Evolutionary conservation across 2,113 vertebrate species (phyloP).

Genomic region (Mormyrus iriodes): DNA sequence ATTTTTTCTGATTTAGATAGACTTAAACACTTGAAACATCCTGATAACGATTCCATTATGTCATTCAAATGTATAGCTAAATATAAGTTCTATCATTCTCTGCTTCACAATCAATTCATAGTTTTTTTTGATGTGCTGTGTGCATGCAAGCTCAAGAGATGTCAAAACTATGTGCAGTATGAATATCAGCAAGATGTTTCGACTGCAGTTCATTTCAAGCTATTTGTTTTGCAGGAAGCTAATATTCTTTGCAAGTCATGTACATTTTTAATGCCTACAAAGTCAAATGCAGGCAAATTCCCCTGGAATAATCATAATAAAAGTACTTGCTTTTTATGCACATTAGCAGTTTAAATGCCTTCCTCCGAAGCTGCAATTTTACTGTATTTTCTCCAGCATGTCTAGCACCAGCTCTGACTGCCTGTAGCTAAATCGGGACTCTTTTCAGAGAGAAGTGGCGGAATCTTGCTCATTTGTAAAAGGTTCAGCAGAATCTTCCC

Average conservation of each 20-base stretch:
- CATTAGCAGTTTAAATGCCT: background rate
- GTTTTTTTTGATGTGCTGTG: background rate
- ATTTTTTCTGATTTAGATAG: background rate
- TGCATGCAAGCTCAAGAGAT: background rate
- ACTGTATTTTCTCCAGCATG: background rate
- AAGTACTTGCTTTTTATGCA: background rate
- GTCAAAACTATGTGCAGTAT: background rate
- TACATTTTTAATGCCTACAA: background rate
- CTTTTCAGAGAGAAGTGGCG: slow-evolving; percentile 1
- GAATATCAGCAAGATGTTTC: background rate
- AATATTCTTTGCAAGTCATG: background rate
- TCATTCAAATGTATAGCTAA: background rate
- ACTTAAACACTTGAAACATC: background rate
- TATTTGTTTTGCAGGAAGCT: background rate
- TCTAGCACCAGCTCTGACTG: background rate
- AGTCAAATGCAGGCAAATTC: background rate
- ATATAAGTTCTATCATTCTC: background rate
- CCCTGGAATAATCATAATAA: background rate
- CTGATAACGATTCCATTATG: background rate
- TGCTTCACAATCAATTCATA: background rate
- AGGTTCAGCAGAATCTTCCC: background rate
- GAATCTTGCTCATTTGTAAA: background rate
- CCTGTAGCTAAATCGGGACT: background rate
- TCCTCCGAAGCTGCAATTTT: background rate
- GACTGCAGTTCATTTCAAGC: background rate